phyloP scores from a whole-genome alignment of 2,113 vertebrate species.

The Perca flavescens region DNA sequence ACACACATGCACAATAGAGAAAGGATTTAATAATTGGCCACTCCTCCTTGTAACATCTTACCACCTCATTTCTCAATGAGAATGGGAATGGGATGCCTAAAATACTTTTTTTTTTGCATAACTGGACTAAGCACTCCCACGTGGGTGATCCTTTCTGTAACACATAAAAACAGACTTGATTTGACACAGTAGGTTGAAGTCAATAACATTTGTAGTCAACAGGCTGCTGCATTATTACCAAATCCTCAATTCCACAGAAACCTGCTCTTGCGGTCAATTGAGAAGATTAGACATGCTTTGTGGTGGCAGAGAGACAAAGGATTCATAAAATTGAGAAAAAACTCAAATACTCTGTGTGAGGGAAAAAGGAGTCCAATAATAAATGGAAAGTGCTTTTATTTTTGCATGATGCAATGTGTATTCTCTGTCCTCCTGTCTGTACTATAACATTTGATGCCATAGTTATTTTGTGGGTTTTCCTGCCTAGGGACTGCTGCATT shows the following conservation, averaged over 20 bases:
- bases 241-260: constrained; percentile 35
- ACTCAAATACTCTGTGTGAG: background rate
- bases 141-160: background rate
- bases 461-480: no score
- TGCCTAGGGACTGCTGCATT: no score
- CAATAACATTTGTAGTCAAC: constrained; percentile 17
- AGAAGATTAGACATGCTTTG: constrained; percentile 54
- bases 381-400: background rate
- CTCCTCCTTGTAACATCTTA: constrained; percentile 1
- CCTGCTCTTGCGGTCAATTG: background rate
- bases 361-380: background rate
- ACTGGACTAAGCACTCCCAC: background rate
- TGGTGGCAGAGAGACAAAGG: constrained; percentile 15
- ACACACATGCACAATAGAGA: background rate
- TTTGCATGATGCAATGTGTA: no score
- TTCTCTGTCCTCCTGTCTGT: no score
- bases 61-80: background rate
- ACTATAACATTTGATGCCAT: no score
- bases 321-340: constrained; percentile 16
- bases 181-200: constrained; percentile 25
- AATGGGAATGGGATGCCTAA: background rate
- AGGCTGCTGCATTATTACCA: constrained; percentile 23
- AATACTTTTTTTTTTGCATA: constrained; percentile 34
- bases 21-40: constrained; percentile 9
- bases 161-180: background rate